Base-by-base conservation (phyloP, 2,888 invertebrate species). In the Sarcophaga caerulescens region DNA sequence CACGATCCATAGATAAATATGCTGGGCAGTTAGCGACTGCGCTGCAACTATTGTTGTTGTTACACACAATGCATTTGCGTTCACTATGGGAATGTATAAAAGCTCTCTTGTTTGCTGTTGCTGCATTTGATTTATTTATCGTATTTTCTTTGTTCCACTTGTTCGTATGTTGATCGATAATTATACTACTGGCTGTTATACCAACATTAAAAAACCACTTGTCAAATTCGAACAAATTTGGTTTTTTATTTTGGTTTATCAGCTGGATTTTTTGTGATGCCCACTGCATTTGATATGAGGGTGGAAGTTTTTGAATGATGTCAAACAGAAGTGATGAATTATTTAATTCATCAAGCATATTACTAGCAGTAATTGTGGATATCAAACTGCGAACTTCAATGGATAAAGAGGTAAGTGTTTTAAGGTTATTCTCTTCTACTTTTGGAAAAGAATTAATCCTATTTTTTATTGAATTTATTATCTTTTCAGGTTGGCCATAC, bases 191-290 rank as follows among this genome's bases (percentile, higher is more conserved):
- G 35, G 70, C 59, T 57, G 57, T 70, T 11, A 78, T 60, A 35
- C 78, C 78, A 14, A 78, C 60, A 59, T 68, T 69, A 69, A 78
- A 78, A 17, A 78, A 8, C 69, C 78, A 78, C 57, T 78, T 57
- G 60, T 78, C 78, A 78, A 78, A 78, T 60, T 69, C 68, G 57
- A 19, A 69, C 60, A 79, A 23, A 70, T 79, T 79, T 44, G 70
- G 70, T 70, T 23, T 79, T 70, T 52, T 79, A 21, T 79, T 79
- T 70, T 79, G 23, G 47, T 62, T 79, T 4, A 63, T 47, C 44
- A 79, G 47, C 19, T 60, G 21, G 23, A 52, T 19, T 77, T 77
- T 68, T 23, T 66, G 44, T 69, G 69, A 70, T 68, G 70, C 47
- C 8, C 2, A 47, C 2, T 47, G 47, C 47, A 59, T 62, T 63